These are phyloP conservation scores for Sycophila texana DNA, from an alignment of 2,888 invertebrate species.

Conservation along the genomic window DNA sequence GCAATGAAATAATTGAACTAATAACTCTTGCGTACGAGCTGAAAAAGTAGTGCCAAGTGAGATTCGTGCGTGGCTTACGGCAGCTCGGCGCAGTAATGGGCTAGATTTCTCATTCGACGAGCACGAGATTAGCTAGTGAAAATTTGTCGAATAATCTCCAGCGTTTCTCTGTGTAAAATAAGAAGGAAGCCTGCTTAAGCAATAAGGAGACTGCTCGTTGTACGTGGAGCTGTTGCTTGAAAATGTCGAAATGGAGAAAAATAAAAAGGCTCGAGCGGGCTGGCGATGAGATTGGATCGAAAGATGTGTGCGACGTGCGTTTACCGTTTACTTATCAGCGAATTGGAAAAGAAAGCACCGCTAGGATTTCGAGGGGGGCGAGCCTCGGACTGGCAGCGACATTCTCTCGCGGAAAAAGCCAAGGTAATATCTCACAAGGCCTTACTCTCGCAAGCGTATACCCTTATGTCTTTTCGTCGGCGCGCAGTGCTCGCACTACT, in stretches of 20 bases:
- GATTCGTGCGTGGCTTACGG: slow-evolving; percentile 50
- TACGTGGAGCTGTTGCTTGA: slow-evolving; percentile 9
- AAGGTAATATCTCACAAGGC: slow-evolving; percentile 48
- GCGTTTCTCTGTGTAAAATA: slow-evolving; percentile 7
- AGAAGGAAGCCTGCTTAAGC: too few species aligned
- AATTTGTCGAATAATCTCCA: slow-evolving; percentile 42
- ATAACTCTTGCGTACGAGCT: neutral
- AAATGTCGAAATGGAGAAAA: neutral
- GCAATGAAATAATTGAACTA: neutral
- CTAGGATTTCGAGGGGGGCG: slow-evolving; percentile 35
- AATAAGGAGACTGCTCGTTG: too few species aligned
- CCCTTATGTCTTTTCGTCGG: neutral
- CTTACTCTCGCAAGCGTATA: neutral
- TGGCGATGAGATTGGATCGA: neutral
- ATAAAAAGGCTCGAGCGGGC: neutral
- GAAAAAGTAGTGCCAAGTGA: slow-evolving; percentile 46
- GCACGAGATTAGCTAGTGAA: slow-evolving; percentile 32
- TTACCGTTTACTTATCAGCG: slow-evolving; percentile 28
- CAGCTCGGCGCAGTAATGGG: neutral
- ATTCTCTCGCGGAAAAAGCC: slow-evolving; percentile 29
- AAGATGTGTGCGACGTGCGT: neutral
- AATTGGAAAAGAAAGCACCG: slow-evolving; percentile 47
- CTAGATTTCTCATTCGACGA: slow-evolving; percentile 23
- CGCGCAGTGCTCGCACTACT: neutral
- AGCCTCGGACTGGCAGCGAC: slow-evolving; percentile 12